phyloP scores from a whole-genome alignment of 1,140 invertebrate species.

The Eciton burchellii region DNA sequence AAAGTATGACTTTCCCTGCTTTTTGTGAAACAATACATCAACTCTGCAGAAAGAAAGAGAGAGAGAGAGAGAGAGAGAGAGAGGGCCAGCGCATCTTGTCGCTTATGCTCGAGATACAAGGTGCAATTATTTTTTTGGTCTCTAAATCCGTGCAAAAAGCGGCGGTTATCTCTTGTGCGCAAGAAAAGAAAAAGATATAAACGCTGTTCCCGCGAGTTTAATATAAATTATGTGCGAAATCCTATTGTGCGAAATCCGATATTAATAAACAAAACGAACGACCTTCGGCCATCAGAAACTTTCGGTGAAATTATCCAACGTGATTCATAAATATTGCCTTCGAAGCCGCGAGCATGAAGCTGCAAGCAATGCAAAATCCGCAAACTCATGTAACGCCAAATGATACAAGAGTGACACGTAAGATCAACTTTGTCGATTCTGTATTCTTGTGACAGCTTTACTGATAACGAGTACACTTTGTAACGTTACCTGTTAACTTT shows the following conservation, averaged over 20 bases:
- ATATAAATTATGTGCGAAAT: constrained; percentile 18
- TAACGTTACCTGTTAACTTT: no score
- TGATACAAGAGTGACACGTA: neutral
- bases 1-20: neutral
- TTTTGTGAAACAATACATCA: neutral
- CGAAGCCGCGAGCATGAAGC: neutral
- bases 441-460: neutral
- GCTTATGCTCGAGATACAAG: constrained; percentile 5
- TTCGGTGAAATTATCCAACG: neutral
- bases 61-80: no score
- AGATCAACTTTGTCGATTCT: neutral
- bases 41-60: neutral
- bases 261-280: neutral
- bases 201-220: neutral
- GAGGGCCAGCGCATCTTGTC: neutral
- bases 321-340: constrained; percentile 4
- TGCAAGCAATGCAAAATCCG: neutral
- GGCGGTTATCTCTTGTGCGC: neutral
- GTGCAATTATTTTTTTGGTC: constrained; percentile 9
- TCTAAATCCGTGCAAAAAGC: neutral
- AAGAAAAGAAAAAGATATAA: neutral
- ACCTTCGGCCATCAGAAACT: neutral
- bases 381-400: neutral
- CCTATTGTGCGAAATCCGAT: no score
- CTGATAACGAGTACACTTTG: neutral